Percentiles rank a stretch among this genome's conserved stretches.
Conservation (phyloP, 1,140 invertebrate genomes). For the Zaprionus kolodkinae region DNA sequence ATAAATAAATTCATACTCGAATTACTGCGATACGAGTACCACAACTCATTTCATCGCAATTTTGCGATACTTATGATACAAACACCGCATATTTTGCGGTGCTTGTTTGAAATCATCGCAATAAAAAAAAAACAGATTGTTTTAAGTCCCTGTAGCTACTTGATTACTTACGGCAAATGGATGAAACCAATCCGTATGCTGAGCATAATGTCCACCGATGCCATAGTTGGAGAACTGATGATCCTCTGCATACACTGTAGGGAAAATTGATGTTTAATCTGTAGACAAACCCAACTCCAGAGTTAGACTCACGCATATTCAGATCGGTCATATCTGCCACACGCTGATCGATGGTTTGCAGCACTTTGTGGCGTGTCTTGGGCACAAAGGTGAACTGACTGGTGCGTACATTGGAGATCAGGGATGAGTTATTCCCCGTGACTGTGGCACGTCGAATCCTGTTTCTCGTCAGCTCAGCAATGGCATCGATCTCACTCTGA, state of each 20-base stretch:
- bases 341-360: conserved; percentile 90
- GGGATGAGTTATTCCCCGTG: conserved; percentile 90
- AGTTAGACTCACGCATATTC: conserved; percentile 85
- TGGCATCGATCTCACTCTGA: conserved; percentile 94
- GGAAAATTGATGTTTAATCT: not conserved
- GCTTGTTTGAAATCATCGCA: no score
- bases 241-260: conserved; percentile 86
- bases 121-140: no score
- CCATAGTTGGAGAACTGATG: conserved; percentile 89
- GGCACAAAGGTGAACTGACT: conserved; percentile 98
- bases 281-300: not conserved
- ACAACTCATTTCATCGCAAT: no score
- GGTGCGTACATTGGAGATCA: conserved; percentile 93
- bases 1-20: no score
- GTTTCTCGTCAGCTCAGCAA: conserved; percentile 92
- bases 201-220: conserved; percentile 89
- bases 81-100: no score
- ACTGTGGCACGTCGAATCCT: conserved; percentile 90
- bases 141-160: not conserved
- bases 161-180: conserved; percentile 31
- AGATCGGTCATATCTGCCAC: conserved; percentile 93
- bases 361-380: conserved; percentile 90
- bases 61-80: no score
- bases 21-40: no score
- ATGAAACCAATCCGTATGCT: conserved; percentile 87